Conservation (phyloP, 2,113 vertebrate genomes). For the Rhinolophus sinicus region DNA sequence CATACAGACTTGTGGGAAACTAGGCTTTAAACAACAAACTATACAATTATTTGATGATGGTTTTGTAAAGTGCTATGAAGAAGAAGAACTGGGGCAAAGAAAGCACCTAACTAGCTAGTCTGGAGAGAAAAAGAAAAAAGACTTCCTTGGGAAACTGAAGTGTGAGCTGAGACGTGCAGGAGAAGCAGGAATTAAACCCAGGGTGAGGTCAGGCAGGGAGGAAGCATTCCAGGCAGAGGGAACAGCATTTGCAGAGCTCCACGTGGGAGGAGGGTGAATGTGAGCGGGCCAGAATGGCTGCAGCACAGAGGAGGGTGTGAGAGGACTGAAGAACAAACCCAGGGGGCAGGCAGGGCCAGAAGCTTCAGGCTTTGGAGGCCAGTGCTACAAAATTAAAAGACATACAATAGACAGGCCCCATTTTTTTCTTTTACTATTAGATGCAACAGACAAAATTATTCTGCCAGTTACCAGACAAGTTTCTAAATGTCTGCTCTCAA, state of each 20-base stretch:
- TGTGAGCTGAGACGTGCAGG: not conserved
- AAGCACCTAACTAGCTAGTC: not conserved
- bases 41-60: not conserved
- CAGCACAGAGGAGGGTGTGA: not conserved
- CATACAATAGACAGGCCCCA: not conserved
- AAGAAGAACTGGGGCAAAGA: not conserved
- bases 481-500: not conserved
- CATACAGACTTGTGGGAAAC: not conserved
- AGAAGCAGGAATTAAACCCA: not conserved
- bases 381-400: not conserved
- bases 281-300: not conserved
- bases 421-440: not conserved
- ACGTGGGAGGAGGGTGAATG: accelerated
- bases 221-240: not conserved
- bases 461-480: not conserved
- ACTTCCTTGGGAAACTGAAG: not conserved
- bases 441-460: not conserved
- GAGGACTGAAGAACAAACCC: not conserved
- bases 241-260: not conserved
- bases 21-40: not conserved
- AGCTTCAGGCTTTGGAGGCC: not conserved
- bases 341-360: not conserved
- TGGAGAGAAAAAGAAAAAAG: not conserved
- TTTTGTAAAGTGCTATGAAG: not conserved
- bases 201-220: not conserved